phyloP scores from a whole-genome alignment of 1,140 invertebrate genomes.

The Panagrolaimus sp. region DNA sequence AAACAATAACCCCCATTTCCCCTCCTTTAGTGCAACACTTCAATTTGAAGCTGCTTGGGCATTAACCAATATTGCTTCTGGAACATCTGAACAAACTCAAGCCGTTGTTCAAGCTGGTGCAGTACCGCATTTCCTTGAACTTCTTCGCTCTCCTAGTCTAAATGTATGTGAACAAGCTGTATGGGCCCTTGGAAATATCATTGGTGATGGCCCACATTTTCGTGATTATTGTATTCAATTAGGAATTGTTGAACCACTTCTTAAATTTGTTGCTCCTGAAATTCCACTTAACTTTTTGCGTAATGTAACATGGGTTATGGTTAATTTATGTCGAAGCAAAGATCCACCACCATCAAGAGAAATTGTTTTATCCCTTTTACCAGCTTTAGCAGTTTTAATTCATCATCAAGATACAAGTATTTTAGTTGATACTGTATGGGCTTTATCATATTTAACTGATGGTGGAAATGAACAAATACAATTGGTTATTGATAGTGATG shows the following conservation, averaged over 20 bases:
- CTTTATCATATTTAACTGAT: constrained; percentile 94
- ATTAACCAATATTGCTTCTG: constrained; percentile 95
- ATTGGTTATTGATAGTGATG: constrained; percentile 91
- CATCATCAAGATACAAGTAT: constrained; percentile 94
- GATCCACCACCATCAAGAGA: constrained; percentile 68
- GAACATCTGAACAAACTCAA: constrained; percentile 89
- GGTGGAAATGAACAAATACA: constrained; percentile 95
- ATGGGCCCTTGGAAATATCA: constrained; percentile 96
- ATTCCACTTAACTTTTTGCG: constrained; percentile 84
- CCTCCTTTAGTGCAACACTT: constrained; percentile 71
- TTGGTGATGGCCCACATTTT: constrained; percentile 81
- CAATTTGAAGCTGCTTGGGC: constrained; percentile 99
- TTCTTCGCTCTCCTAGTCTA: constrained; percentile 81
- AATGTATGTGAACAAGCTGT: constrained; percentile 98
- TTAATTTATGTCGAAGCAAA: constrained; percentile 91
- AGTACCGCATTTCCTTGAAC: constrained; percentile 83
- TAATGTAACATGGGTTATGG: constrained; percentile 97
- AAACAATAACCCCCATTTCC: constrained; percentile 29
- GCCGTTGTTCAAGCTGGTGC: constrained; percentile 86
- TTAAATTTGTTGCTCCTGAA: constrained; percentile 83
- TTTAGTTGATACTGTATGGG: constrained; percentile 97
- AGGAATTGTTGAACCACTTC: constrained; percentile 78
- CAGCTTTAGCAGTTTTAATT: constrained; percentile 85
- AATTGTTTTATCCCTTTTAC: constrained; percentile 69
- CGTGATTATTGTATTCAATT: constrained; percentile 84